Base-by-base conservation (phyloP, 2,797 vertebrate genomes). In the Oreortyx pictus region DNA sequence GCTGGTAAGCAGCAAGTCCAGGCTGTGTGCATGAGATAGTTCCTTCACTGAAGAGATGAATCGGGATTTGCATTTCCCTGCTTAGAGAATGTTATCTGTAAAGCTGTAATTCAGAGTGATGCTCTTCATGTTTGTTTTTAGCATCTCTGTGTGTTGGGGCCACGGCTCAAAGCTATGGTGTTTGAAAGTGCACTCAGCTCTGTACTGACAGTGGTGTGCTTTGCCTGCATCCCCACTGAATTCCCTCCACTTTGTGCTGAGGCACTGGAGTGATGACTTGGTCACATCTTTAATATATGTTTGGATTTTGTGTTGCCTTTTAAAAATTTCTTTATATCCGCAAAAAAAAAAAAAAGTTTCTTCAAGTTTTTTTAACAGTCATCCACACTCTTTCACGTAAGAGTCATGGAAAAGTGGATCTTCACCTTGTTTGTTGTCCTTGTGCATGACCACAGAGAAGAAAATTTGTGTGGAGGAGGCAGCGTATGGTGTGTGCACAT, bases 361-460 rank as follows among this genome's bases (percentile, higher is more conserved):
- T 78, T 62, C 25, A 35, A 85, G 57, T 49, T 89, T 64, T 82
- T 60, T 57, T 22, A 39, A n/a, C 23, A 39, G 31, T 39, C 17
- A 5, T 81, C 52, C 5, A 14, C 13, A 41, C 39, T 35, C 5
- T 59, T 94, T 94, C 86, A 86, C 94, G 79, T 64, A 29, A 62
- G 86, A 88, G 75, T 93, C 68, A 57, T 19, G 83, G 90, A 92
- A 86, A 91, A 88, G 77, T 68, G 91, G 44, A 77, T 92, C 57
- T 82, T 92, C 88, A 82, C 68, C 75, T 94, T 82, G 67, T 93
- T 91, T 64, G 74, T 88, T 86, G 19, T 80, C 35, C 77, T 88
- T 95, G 96, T 49, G 92, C 90, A 87, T 95, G 95, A 94, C 92
- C 92, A 94, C 90, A 94, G 86, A 62, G 66, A 86, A 70, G 82